A percentile compares a stretch with the other conserved stretches of the same genome.
phyloP scores from a whole-genome alignment of 2,113 vertebrate species.

The Poeciliopsis turrubarensis region DNA sequence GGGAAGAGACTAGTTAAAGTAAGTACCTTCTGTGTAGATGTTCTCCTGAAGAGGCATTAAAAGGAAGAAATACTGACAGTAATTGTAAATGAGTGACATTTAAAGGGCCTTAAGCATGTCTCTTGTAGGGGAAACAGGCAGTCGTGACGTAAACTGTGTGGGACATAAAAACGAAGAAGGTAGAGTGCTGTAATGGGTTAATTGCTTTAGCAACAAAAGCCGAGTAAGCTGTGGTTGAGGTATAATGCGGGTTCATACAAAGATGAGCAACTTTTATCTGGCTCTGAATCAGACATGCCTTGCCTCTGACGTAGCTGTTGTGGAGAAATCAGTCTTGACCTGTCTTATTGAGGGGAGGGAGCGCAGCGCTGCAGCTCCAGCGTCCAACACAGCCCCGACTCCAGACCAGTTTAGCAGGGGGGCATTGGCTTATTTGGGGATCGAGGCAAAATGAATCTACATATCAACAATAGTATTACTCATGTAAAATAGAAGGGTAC shows the following conservation, averaged over 20 bases:
- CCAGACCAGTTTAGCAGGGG: no score
- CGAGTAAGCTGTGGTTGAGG: slow-evolving; percentile 17
- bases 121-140: not conserved
- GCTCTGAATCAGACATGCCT: slow-evolving; percentile 57
- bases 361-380: slow-evolving; percentile 9
- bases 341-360: slow-evolving; percentile 38
- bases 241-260: slow-evolving; percentile 33
- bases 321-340: slow-evolving; percentile 59
- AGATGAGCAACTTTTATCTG: slow-evolving; percentile 65
- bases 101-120: not conserved
- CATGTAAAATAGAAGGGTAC: no score
- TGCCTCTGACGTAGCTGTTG: slow-evolving; percentile 61
- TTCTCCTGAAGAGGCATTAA: not conserved
- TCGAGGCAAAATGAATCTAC: no score
- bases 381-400: slow-evolving; percentile 6
- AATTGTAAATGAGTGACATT: slow-evolving; percentile 3
- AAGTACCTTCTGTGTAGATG: not conserved
- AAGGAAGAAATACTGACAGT: not conserved
- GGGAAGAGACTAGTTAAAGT: slow-evolving; percentile 32
- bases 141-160: slow-evolving; percentile 7
- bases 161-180: not conserved
- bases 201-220: slow-evolving; percentile 12
- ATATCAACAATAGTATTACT: no score
- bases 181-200: slow-evolving; percentile 9
- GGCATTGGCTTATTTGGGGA: no score